phyloP scores from a whole-genome alignment of 2,113 vertebrate species.

The Myotis lucifugus region DNA sequence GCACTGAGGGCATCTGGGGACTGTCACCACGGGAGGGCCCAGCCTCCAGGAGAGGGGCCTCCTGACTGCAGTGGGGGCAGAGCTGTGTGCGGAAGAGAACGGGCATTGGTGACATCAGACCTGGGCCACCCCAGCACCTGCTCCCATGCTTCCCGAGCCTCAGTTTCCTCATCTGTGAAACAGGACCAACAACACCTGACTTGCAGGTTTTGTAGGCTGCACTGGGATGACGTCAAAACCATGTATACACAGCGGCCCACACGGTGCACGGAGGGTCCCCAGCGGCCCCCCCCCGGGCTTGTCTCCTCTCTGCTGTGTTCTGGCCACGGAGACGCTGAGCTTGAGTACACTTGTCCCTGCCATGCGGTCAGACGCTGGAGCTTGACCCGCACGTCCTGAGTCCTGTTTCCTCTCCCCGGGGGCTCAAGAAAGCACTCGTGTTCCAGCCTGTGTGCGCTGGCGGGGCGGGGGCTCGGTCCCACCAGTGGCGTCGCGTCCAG shows the following conservation, averaged over 20 bases:
- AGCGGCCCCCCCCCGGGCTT: accelerated
- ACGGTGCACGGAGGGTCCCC: neutral
- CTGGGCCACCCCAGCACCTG: neutral
- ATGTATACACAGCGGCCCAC: neutral
- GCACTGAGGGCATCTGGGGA: neutral
- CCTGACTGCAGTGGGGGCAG: neutral
- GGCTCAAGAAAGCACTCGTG: accelerated
- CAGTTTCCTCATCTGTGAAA: conserved; percentile 14
- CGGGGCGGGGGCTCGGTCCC: neutral
- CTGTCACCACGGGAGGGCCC: neutral
- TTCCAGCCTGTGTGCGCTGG: neutral
- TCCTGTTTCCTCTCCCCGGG: neutral
- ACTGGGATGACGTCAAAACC: neutral
- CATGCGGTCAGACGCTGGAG: neutral
- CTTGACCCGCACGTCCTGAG: neutral
- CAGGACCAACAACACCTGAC: neutral
- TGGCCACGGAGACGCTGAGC: neutral
- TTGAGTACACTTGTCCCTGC: neutral
- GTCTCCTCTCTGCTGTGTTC: neutral
- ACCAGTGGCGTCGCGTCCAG: accelerated
- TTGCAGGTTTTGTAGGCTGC: neutral
- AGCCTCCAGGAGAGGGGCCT: no score
- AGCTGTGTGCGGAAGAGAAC: neutral
- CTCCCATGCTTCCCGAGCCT: neutral
- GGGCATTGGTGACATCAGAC: neutral